These are phyloP conservation scores for Lasioglossum morio DNA, from an alignment of 2,888 invertebrate genomes.

Conservation along the genomic window DNA sequence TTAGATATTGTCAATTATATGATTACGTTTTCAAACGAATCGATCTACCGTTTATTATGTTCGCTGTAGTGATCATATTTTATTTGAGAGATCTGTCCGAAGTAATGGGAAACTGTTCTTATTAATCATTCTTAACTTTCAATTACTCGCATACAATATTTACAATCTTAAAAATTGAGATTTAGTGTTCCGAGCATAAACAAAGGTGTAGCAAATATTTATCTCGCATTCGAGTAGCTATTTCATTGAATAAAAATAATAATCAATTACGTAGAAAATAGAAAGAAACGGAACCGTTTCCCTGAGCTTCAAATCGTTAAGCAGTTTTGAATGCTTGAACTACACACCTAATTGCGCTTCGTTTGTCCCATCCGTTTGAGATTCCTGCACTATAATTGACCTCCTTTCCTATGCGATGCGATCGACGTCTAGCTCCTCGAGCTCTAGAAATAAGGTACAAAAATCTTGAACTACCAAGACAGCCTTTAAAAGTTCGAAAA, in stretches of 20 bases:
- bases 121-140: neutral
- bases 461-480: neutral
- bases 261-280: too few relatives aligned
- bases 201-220: too few relatives aligned
- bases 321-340: conserved; percentile 42
- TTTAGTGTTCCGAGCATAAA: too few relatives aligned
- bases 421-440: conserved; percentile 38
- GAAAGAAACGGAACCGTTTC: neutral
- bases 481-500: neutral
- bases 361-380: conserved; percentile 30
- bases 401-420: conserved; percentile 28
- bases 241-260: too few relatives aligned
- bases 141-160: too few relatives aligned
- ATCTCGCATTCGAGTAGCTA: too few relatives aligned
- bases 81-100: neutral
- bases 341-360: conserved; percentile 37
- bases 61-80: conserved; percentile 22
- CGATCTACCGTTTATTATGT: conserved; percentile 10
- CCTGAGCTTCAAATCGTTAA: conserved; percentile 30
- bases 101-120: conserved; percentile 23
- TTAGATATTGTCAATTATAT: neutral
- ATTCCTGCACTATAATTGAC: conserved; percentile 56
- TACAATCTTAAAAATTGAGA: too few relatives aligned
- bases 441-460: neutral
- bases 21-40: neutral